Evolutionary conservation across 2,113 vertebrate species (phyloP).

Genomic region (Pachypanchax playfairii): DNA sequence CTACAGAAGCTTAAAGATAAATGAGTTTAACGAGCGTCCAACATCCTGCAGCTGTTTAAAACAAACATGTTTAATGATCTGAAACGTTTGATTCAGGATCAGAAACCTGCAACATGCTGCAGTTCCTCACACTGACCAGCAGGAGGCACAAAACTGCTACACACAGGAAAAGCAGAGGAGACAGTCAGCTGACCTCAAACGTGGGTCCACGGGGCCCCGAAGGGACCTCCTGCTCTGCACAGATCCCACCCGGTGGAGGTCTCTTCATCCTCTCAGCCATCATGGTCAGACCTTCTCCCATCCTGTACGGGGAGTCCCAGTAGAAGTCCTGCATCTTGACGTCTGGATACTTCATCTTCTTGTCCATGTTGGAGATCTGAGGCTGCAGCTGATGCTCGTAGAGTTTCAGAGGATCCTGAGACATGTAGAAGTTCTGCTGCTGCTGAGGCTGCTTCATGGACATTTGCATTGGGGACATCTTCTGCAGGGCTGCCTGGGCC

Average conservation of each 20-base stretch:
- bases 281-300: slow-evolving; percentile 78
- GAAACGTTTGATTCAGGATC: too few species aligned
- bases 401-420: slow-evolving; percentile 89
- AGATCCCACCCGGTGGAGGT: slow-evolving; percentile 83
- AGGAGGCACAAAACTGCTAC: neutral
- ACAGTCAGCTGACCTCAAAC: slow-evolving; percentile 85
- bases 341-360: slow-evolving; percentile 94
- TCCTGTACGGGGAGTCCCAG: slow-evolving; percentile 89
- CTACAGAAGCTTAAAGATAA: too few species aligned
- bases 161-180: neutral
- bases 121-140: slow-evolving; percentile 7
- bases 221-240: slow-evolving; percentile 86
- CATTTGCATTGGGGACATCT: slow-evolving; percentile 84
- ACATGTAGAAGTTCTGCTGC: slow-evolving; percentile 64
- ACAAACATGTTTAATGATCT: too few species aligned
- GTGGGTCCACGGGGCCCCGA: slow-evolving; percentile 79
- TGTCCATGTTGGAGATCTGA: slow-evolving; percentile 82
- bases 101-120: too few species aligned
- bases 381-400: slow-evolving; percentile 85
- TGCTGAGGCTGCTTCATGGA: slow-evolving; percentile 84
- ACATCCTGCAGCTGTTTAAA: too few species aligned
- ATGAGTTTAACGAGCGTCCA: too few species aligned
- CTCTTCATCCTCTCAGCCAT: slow-evolving; percentile 81
- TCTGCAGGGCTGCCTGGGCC: slow-evolving; percentile 88
- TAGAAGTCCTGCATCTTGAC: slow-evolving; percentile 92